Evolutionary conservation across 1,140 invertebrate species (phyloP), one percentile per base, ranked within the genome.

Genomic region (Temnothorax curvispinosus): DNA sequence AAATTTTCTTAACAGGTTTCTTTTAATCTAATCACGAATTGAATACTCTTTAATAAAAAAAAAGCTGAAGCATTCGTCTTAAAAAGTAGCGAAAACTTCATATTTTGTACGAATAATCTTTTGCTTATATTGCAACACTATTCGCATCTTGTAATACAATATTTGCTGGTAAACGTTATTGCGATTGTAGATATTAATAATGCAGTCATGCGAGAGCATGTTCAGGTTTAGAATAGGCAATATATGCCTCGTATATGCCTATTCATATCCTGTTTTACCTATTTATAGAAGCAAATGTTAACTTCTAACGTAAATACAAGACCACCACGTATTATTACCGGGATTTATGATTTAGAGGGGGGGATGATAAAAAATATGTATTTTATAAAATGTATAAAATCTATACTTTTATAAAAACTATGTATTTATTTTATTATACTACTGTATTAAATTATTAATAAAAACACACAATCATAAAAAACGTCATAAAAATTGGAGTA

Each of bases 211-310:
- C 18, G 7, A 41, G 7, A 41, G 15, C 9, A 2, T 60, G 38
- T 58, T 18, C 7, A 13, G 1, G 9, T 41, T 60, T 44, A 58
- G 18, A 32, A 9, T 27, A 44, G 15, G 18, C 52, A 60, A 76
- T 77, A 32, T 15, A 5, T 9, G 74, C 1, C 13, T 75, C 35
- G 4, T 72, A 35, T 8, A 35, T 62, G 27, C 13, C 9, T 54
- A 54, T 74, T 54, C 71, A 47, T 13, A 44, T 54, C 21, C 7
- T 58, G 13, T 62, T 60, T 58, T 32, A 62, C 15, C 47, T 62
- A 77, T 62, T 44, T 62, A 77, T 77, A 77, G 54, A 62, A 77
- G 9, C 8, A 77, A 74, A 11, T 15, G 7, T 76, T 76, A 27
- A 11, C 2, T 62, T 47, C 27, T 32, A 76, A 27, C 21, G 13